Evolutionary conservation across 2,113 vertebrate genomes (phyloP), one percentile per base, ranked within the genome.

Genomic region (Chaetodon trifascialis): DNA sequence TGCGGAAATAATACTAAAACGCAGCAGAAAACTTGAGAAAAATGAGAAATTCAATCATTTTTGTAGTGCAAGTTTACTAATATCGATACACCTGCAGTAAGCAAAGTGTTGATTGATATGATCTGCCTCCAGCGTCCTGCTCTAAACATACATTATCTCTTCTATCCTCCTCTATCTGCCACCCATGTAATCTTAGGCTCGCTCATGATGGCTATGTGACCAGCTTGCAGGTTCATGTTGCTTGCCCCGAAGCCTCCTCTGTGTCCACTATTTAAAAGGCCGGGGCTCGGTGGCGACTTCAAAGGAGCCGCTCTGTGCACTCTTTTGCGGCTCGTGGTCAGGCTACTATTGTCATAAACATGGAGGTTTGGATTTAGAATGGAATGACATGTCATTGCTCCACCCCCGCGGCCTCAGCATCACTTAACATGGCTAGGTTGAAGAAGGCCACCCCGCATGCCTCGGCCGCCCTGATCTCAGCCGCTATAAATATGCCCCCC

Each of bases 401-500:
- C 83, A 34, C 85, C 85, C 83, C 86, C 67, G 64, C 25, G 2
- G 71, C 62, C 71, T 0, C 30, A 15, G 83, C 86, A 87, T 89
- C 86, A 47, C 91, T 93, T 91, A 91, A 91, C 91, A 92, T 93
- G 89, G 89, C 81, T 3, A 75, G 69, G 79, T 80, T 84, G 56
- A 71, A 84, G 86, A 84, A 76, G 83, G 79, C 88, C 87, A 71
- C 73, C 80, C 75, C 55, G n/a, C 82, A 85, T 73, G 73, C 86
- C 76, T 85, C 56, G 1, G 23, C 70, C 23, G 3, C 68, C 71
- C 83, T 90, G 82, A 90, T 83, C 83, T 92, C 86, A 91, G 68
- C 21, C 38, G 16, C 87, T 93, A 91, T 88, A 93, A 91, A 94
- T 94, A 91, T 58, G 17, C 59, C 51, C 49, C 30, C 23, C 65